Evolutionary conservation across 2,888 invertebrate species (phyloP), one percentile per base, ranked within the genome.

Genomic region (Amitus sp.): DNA sequence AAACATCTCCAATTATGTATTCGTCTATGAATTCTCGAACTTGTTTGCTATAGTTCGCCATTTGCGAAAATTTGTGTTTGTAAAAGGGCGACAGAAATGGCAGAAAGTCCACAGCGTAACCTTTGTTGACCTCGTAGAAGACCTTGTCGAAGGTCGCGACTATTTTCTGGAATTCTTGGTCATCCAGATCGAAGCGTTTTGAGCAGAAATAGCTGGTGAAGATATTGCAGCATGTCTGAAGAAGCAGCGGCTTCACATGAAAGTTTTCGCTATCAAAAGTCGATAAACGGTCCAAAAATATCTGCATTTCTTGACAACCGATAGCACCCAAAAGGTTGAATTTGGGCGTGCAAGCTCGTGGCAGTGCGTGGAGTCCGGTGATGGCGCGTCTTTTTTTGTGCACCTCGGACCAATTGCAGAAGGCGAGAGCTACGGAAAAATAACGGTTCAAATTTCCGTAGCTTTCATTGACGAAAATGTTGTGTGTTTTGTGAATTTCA

Each of bases 101-200:
- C 46, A 89, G 77, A 65, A 89, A 89, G 71, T 90, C 89, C 0
- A 88, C 87, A 0, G 87, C 86, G 74, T 88, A 88, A 1, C 89
- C 89, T 75, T 88, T 87, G 75, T 89, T 89, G 5, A 90, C 87
- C 73, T 89, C 89, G 78, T 85, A 87, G 76, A 90, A 90, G 42
- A 90, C 85, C 33, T 84, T 84, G 72, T 89, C 89, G 71, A 88
- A 89, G 67, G 86, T 85, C 17, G 80, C 72, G 1, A 88, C 78
- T 78, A 87, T 84, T 19, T 80, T 73, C 1, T 70, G 66, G 75
- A 88, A 89, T 1, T 77, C 76, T 1, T 65, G 39, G 69, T 87
- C 79, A 33, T 81, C 73, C n/a, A 74, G 66, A 1, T 79, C 73
- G 74, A 87, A 87, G 13, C 80, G 79, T 61, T 82, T 84, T 47